Evolutionary conservation across 2,113 vertebrate species (phyloP), one percentile per base, ranked within the genome.

Genomic region (Taxidea taxus): DNA sequence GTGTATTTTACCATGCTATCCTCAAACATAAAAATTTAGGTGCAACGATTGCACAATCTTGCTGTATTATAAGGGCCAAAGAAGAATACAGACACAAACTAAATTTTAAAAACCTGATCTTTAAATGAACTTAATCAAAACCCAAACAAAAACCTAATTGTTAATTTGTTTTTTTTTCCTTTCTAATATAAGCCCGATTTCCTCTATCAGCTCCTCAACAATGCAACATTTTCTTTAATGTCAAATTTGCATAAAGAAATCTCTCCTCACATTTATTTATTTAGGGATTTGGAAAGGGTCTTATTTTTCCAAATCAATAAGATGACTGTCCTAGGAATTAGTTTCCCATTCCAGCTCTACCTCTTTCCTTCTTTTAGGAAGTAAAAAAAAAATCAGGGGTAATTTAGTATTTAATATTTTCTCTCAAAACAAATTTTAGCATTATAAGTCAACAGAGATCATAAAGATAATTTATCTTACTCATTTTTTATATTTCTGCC

Each of bases 231-330:
- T 88, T 92, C 56, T 93, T 72, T 95, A 95, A 86, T 62, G 89
- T 64, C 84, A 96, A 81, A 92, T 91, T 58, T 96, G 64, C 44
- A 85, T 78, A 96, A 92, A 97, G 37, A 92, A 95, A 86, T 94
- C 44, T 93, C 87, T 90, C 72, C 66, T 97, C 68, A 90, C 11
- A 81, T 86, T 94, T 84, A 83, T 90, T 96, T 96, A 85, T 39
- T 74, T 80, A 92, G 37, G 44, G 68, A 87, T 54, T 90, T 92
- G 51, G 25, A 58, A 90, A 25, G 29, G 37, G 15, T 91, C 42
- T 91, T 89, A 16, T 56, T 64, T 93, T 93, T 60, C 56, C 37
- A 96, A 89, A 70, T 89, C 84, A 82, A 25, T 87, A 87, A 91
- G 51, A 82, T 25, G 29, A 95, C 6, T 87, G 23, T 31, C 6